A percentile compares a stretch with the other conserved stretches of the same genome.
Conservation (phyloP, 1,140 invertebrate species). For the Sinonovacula constricta region DNA sequence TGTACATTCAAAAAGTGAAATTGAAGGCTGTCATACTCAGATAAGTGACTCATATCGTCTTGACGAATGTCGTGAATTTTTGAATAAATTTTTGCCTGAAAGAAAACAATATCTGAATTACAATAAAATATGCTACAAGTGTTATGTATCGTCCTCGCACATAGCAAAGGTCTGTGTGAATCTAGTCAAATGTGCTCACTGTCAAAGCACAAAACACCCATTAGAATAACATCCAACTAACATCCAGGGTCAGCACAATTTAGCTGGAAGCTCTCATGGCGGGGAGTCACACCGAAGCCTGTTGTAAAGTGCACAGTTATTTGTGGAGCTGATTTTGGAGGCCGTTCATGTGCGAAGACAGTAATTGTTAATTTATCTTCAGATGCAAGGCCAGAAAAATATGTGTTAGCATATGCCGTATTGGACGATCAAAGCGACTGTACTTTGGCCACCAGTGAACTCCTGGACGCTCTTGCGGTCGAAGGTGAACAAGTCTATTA, state of each 20-base stretch:
- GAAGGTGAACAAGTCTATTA: not conserved
- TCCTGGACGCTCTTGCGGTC: not conserved
- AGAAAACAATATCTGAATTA: not conserved
- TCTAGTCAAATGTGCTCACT: no score
- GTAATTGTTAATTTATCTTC: no score
- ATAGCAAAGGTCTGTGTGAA: not conserved
- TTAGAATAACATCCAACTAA: no score
- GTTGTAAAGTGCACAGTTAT: not conserved
- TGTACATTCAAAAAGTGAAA: no score
- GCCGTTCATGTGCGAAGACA: not conserved
- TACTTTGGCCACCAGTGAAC: not conserved
- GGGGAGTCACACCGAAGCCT: not conserved
- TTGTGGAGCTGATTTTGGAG: not conserved
- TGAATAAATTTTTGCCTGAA: not conserved
- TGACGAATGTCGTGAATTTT: not conserved
- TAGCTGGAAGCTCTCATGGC: not conserved
- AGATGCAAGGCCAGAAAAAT: no score
- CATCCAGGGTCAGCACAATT: no score
- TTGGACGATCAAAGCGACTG: conserved; percentile 14
- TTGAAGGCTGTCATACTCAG: no score
- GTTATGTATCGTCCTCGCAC: not conserved
- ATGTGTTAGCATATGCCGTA: no score
- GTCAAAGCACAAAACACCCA: no score
- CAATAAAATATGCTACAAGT: not conserved
- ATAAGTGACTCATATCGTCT: not conserved